phyloP scores from a whole-genome alignment of 2,113 vertebrate genomes.

The Phoenicopterus ruber region DNA sequence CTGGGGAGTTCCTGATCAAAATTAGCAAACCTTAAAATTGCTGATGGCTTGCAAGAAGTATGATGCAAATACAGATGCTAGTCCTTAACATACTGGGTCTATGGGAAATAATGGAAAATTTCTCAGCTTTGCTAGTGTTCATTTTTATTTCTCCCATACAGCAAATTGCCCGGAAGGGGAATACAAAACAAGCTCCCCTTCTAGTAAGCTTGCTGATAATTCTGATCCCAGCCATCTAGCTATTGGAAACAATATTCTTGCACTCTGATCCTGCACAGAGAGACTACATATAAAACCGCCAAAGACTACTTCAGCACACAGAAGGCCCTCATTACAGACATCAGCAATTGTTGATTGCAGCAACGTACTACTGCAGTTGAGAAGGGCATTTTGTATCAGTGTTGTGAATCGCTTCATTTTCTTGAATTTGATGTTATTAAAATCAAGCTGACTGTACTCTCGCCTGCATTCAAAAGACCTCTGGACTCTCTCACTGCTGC shows the following conservation, averaged over 20 bases:
- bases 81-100: neutral
- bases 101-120: neutral
- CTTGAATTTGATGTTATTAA: neutral
- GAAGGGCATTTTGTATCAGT: neutral
- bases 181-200: neutral
- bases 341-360: neutral
- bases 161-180: neutral
- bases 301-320: accelerated
- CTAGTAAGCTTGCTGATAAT: neutral
- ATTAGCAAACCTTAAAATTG: neutral
- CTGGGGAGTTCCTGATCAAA: neutral
- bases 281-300: neutral
- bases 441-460: neutral
- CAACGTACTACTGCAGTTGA: neutral
- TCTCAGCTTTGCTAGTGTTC: neutral
- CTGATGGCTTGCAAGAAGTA: neutral
- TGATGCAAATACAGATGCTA: neutral
- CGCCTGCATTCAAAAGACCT: neutral
- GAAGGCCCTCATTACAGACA: neutral
- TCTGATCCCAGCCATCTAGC: neutral
- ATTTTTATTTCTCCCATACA: neutral
- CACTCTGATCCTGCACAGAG: neutral
- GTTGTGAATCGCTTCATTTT: neutral
- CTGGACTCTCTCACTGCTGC: neutral
- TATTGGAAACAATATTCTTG: neutral